Conservation (phyloP, 2,797 vertebrate species). For the Nannoperca australis region DNA sequence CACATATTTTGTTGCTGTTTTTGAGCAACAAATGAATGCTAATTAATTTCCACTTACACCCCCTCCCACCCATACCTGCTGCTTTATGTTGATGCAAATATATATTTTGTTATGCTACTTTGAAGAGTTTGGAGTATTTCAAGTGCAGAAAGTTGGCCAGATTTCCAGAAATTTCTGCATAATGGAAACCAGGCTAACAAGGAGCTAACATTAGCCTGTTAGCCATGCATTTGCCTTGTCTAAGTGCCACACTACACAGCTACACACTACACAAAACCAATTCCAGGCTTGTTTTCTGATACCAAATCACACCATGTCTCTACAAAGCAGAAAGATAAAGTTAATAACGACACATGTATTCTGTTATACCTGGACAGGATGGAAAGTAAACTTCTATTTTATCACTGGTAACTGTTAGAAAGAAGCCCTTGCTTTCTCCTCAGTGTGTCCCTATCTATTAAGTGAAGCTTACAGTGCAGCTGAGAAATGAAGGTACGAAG, state of each 20-base stretch:
- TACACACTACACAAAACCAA: not conserved
- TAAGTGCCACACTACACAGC: not conserved
- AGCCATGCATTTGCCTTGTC: not conserved
- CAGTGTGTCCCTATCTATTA: slow-evolving; percentile 52
- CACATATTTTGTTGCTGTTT: slow-evolving; percentile 8
- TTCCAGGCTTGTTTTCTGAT: not conserved
- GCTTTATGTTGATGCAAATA: not conserved
- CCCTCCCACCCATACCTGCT: not conserved
- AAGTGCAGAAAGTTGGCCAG: not conserved
- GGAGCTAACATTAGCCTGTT: not conserved
- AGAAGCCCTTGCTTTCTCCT: slow-evolving; percentile 29
- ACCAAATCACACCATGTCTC: not conserved
- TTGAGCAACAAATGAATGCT: not conserved
- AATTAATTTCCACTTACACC: not conserved
- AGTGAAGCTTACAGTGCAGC: slow-evolving; percentile 43
- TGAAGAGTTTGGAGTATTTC: not conserved
- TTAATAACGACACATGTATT: slow-evolving; percentile 21
- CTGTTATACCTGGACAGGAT: not conserved
- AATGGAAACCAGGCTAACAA: not conserved
- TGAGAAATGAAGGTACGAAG: slow-evolving; percentile 53
- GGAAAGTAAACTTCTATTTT: slow-evolving; percentile 39
- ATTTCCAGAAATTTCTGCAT: slow-evolving; percentile 3
- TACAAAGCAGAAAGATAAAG: slow-evolving; percentile 23
- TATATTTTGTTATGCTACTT: not conserved
- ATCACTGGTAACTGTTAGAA: slow-evolving; percentile 24